Evolutionary conservation across 1,140 invertebrate species (phyloP), one percentile per base, ranked within the genome.

Genomic region (Elysia chlorotica): DNA sequence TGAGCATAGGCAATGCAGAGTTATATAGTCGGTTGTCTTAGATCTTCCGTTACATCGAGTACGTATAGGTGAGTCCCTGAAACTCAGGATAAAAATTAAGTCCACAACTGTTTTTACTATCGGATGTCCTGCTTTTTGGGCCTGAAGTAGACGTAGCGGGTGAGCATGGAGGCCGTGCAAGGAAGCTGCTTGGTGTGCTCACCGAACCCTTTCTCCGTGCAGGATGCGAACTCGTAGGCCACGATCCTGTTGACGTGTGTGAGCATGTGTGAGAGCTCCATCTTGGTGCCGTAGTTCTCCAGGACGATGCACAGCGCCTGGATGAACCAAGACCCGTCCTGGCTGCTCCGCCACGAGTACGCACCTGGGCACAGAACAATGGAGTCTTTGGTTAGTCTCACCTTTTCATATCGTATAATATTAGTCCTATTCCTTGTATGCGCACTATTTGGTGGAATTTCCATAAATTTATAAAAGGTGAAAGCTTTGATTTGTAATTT

Each of bases 331-430:
- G 96, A 97, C 21, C 87, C 86, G 48, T 87, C 89, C 33, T 93
- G 94, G 28, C 95, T 96, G 83, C 98, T 98, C 68, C 96, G 91
- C 97, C 97, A 99, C 0, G 96, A 98, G 86, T 93, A 98, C 87
- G 91, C 94, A 76, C 94, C 85, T 86, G 75, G 38, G 10, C 23
- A 48, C 30, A 17, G 31, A 36, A 68, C n/a, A n/a, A n/a, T n/a
- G n/a, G n/a, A n/a, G n/a, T n/a, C n/a, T n/a, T n/a, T n/a, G n/a
- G n/a, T n/a, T n/a, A n/a, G n/a, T n/a, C n/a, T n/a, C n/a, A n/a
- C n/a, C n/a, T n/a, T n/a, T n/a, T n/a, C n/a, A n/a, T n/a, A n/a
- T n/a, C n/a, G n/a, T n/a, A n/a, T n/a, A n/a, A n/a, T n/a, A n/a
- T n/a, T n/a, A n/a, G n/a, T n/a, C n/a, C n/a, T n/a, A n/a, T n/a